Evolutionary conservation across 2,113 vertebrate species (phyloP).

Genomic region (Triplophysa tibetana): DNA sequence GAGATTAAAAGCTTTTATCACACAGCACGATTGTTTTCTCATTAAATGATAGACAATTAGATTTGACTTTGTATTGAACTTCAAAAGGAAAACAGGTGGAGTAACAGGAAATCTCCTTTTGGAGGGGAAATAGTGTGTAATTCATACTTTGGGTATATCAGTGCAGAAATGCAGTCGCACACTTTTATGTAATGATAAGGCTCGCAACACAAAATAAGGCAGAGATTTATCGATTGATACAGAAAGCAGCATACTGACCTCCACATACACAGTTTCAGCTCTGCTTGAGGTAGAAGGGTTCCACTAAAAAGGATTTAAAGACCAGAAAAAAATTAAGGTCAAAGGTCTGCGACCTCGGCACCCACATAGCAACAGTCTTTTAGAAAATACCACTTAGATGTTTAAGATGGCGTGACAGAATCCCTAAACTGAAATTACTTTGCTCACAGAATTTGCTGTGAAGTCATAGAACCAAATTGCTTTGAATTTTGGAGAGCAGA

Average conservation of each 20-base stretch:
- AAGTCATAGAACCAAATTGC: slow-evolving; percentile 11
- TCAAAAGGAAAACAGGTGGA: slow-evolving; percentile 36
- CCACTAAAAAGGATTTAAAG: slow-evolving; percentile 37
- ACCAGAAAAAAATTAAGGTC: slow-evolving; percentile 18
- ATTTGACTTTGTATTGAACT: slow-evolving; percentile 22
- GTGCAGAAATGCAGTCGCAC: slow-evolving; percentile 1
- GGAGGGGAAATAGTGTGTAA: neutral
- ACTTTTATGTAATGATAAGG: neutral
- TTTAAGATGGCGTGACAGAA: slow-evolving; percentile 27
- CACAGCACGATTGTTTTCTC: slow-evolving; percentile 24
- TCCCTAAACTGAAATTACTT: slow-evolving; percentile 35
- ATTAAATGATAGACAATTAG: slow-evolving; percentile 33
- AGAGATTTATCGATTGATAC: neutral
- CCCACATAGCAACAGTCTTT: slow-evolving; percentile 26
- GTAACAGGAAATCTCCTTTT: slow-evolving; percentile 25
- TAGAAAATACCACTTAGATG: slow-evolving; percentile 26
- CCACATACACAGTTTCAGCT: neutral
- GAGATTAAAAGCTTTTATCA: slow-evolving; percentile 6
- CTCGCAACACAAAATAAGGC: neutral
- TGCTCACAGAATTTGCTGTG: slow-evolving; percentile 1
- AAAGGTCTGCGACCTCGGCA: slow-evolving; percentile 27
- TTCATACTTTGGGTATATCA: neutral
- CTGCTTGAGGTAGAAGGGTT: slow-evolving; percentile 12
- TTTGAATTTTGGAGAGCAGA: slow-evolving; percentile 32
- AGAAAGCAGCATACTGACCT: neutral